Base-by-base conservation (phyloP, 2,113 vertebrate genomes). In the Proteles cristata region DNA sequence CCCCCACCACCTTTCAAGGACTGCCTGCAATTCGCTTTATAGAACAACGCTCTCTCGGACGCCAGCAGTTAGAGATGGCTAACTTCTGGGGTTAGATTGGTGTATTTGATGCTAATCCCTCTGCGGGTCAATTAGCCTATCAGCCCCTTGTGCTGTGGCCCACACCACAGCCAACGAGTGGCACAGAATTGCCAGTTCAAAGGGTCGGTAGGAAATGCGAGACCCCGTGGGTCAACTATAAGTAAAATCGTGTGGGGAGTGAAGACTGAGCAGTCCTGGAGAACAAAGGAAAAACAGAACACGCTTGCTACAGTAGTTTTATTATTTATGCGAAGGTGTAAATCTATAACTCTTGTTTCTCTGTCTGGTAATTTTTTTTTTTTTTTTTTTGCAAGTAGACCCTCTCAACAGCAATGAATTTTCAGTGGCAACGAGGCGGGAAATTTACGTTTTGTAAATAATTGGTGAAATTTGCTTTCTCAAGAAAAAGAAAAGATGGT, bases 171-270 rank as follows among this genome's bases (percentile, higher is more conserved):
- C 4, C 7, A 90, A 12, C 4, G 80, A 96, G 68, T 71, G 73
- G 10, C 4, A 50, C 50, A 65, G 81, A 93, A 35, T 65, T 93
- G 19, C 26, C 23, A 88, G 50, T 45, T 69, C 66, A 77, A 84
- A 88, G 28, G 61, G 39, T 87, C 76, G 79, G 61, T 26, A 88
- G 74, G 45, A 88, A 81, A 69, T 93, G n/a, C 76, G 66, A 96
- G n/a, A 58, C 61, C 77, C 35, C 76, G 25, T 85, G 43, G 50
- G 26, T 81, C 93, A 92, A 79, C 8, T 95, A 28, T n/a, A 77
- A 83, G 26, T 45, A 12, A 90, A 87, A 86, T 48, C 14, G 4
- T 48, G 9, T 93, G 86, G 39, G 33, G 85, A 94, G 86, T 50
- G 26, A 66, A 89, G 43, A 12, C 39, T 63, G 61, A 63, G 33